Percentiles rank a stretch among this genome's conserved stretches.
Conservation (phyloP, 2,113 vertebrate genomes). For the Halichoeres trimaculatus region DNA sequence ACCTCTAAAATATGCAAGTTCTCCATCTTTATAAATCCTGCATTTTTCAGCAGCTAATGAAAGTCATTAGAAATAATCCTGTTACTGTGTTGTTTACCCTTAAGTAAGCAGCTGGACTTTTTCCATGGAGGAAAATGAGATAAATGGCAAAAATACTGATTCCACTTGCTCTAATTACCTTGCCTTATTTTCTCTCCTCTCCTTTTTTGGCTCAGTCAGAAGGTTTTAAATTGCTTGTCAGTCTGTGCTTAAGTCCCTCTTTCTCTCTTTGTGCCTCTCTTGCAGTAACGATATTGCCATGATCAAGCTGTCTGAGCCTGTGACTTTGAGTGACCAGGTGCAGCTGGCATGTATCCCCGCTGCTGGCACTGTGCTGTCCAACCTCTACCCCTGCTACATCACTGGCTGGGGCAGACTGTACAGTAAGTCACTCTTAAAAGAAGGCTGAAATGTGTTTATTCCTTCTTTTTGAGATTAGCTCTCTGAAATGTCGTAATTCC, state of each 20-base stretch:
- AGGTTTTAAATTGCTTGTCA: conserved; percentile 40
- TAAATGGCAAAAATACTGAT: conserved; percentile 9
- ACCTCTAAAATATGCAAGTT: not conserved
- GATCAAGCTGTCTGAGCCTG: conserved; percentile 83
- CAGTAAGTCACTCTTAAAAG: conserved; percentile 73
- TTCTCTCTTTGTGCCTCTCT: conserved; percentile 24
- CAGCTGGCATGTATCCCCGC: conserved; percentile 81
- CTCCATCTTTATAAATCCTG: not conserved
- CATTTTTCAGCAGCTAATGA: not conserved
- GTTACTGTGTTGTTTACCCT: not conserved
- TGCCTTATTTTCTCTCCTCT: not conserved
- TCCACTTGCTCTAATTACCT: not conserved
- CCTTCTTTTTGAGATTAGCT: not conserved
- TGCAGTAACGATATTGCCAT: conserved; percentile 83
- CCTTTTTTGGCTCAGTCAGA: conserved; percentile 7
- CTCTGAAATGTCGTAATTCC: not conserved
- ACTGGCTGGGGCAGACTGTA: conserved; percentile 84
- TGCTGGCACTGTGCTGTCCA: conserved; percentile 74
- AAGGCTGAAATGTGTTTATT: not conserved
- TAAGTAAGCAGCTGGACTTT: not conserved
- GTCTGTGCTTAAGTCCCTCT: not conserved
- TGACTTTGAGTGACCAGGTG: conserved; percentile 77
- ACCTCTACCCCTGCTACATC: conserved; percentile 84
- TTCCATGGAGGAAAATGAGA: not conserved
- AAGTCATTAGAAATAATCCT: not conserved